A percentile compares a stretch with the other conserved stretches of the same genome.
Conservation (phyloP, 2,797 vertebrate genomes). For the Heterohyrax brucei region DNA sequence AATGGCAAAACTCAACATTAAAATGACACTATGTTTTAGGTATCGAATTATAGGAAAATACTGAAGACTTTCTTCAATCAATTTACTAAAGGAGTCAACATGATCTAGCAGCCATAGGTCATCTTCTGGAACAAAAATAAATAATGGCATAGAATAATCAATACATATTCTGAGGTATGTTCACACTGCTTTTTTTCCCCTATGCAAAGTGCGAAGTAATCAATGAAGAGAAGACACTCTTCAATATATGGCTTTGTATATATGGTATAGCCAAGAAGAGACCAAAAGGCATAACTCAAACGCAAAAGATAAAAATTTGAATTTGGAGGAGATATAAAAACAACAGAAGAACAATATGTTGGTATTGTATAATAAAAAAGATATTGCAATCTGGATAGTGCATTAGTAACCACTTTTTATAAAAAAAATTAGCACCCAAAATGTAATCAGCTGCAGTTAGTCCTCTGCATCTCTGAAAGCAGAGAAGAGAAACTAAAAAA, state of each 20-base stretch:
- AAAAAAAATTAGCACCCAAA: conserved; percentile 40
- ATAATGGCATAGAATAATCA: conserved; percentile 41
- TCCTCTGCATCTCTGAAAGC: neutral
- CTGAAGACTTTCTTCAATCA: conserved; percentile 7
- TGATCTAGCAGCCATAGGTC: neutral
- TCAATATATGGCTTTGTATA: conserved; percentile 15
- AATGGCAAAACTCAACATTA: conserved; percentile 4
- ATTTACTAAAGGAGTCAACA: neutral
- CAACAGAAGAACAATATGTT: neutral
- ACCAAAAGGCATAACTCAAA: neutral
- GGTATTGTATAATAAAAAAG: conserved; percentile 15
- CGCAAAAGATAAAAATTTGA: conserved; percentile 31
- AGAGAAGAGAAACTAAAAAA: conserved; percentile 15
- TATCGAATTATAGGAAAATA: conserved; percentile 21
- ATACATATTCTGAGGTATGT: neutral
- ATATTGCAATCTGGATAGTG: neutral
- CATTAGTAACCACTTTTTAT: conserved; percentile 48
- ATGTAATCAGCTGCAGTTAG: conserved; percentile 59
- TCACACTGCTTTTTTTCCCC: neutral
- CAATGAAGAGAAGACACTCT: conserved; percentile 23
- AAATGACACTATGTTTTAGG: conserved; percentile 23
- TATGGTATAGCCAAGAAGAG: neutral
- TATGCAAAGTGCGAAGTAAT: conserved; percentile 20
- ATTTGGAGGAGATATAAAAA: conserved; percentile 13
- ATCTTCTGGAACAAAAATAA: conserved; percentile 37